Conservation (phyloP, 2,797 vertebrate genomes). For the Syngnathus rostellatus region DNA sequence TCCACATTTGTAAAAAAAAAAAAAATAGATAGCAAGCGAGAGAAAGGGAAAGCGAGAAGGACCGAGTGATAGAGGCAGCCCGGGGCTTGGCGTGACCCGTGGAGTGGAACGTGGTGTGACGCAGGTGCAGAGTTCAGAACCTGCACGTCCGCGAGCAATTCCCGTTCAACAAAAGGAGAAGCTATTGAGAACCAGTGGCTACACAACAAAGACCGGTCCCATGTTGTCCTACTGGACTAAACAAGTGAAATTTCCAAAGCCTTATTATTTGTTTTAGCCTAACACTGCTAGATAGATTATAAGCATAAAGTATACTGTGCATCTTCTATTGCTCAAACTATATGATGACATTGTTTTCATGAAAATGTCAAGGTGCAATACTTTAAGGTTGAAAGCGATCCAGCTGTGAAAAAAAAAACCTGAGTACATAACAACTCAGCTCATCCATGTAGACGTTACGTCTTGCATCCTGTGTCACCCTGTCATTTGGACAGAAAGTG, state of each 20-base stretch:
- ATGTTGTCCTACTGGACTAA: too few relatives aligned
- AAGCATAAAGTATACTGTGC: not conserved
- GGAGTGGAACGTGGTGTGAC: constrained; percentile 73
- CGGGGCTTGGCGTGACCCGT: constrained; percentile 66
- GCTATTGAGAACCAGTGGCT: constrained; percentile 37
- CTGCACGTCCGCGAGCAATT: constrained; percentile 68
- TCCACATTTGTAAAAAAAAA: not conserved
- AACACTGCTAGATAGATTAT: too few relatives aligned
- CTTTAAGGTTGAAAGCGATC: constrained; percentile 28
- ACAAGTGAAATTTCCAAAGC: too few relatives aligned
- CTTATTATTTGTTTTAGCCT: too few relatives aligned
- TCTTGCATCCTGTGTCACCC: constrained; percentile 31
- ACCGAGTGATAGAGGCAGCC: constrained; percentile 40
- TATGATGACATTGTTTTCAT: constrained; percentile 31
- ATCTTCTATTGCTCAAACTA: not conserved
- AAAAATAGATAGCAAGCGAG: not conserved
- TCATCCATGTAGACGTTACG: constrained; percentile 18
- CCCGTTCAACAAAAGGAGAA: constrained; percentile 48
- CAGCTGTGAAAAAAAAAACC: constrained; percentile 17
- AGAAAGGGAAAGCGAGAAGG: constrained; percentile 7
- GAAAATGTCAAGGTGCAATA: constrained; percentile 48
- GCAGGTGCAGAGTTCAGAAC: constrained; percentile 75
- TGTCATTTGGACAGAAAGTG: constrained; percentile 40
- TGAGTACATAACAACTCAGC: constrained; percentile 23
- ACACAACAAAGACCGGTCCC: constrained; percentile 24